Evolutionary conservation across 2,888 invertebrate species (phyloP), one percentile per base, ranked within the genome.

Genomic region (Thymelicus sylvestris): DNA sequence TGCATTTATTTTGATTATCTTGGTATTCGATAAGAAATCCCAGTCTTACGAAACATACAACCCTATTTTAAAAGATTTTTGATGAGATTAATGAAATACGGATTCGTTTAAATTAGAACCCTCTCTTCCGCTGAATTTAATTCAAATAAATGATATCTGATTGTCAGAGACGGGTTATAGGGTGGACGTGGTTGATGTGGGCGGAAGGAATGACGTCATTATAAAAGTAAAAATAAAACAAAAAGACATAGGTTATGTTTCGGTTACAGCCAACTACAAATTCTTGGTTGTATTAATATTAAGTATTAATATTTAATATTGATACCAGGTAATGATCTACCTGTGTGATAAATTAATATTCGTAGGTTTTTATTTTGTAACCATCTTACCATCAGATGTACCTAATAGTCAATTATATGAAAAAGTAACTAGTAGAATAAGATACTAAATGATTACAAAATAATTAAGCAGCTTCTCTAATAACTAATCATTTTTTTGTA

Each of bases 151-250:
- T 82, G 83, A 82, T 88, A 86, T 88, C 86, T 84, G 87, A 89
- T 91, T 87, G 82, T 87, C 82, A 79, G 80, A 79, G 82, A 84
- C 80, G 82, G 86, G 82, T 86, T 87, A 83, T 83, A 83, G 88
- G 90, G 90, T 92, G 93, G 91, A 92, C 92, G 90, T 88, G 77
- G 79, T 83, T 93, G 92, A 93, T 89, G 88, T 88, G 90, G 91
- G 85, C 83, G 92, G 93, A 92, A 92, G 88, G 75, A 81, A 86
- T 90, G 92, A 93, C 90, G 92, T 85, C 79, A 84, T 93, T 92
- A 92, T 93, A 89, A 93, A 44, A 12, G 44, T 44, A 44, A 44
- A 12, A 6, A 64, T 59, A 69, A 47, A 69, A 64, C 47, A 59
- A 64, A 91, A 89, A 84, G 83, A 84, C 82, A 83, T 87, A 87